Base-by-base conservation (phyloP, 2,888 invertebrate genomes). In the Cantharis rufa region DNA sequence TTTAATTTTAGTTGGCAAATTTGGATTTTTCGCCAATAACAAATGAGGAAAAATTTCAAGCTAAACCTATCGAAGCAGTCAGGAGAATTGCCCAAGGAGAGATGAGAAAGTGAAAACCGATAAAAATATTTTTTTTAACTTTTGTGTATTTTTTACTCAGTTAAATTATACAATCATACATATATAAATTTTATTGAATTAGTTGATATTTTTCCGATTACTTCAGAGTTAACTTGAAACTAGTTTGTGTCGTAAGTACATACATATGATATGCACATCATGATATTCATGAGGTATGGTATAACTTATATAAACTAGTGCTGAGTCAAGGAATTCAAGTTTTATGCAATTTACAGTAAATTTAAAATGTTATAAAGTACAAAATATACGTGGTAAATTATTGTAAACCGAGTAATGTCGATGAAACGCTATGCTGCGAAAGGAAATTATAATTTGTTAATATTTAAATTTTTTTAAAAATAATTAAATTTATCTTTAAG, bases 11-110 rank as follows among this genome's bases (percentile, higher is more conserved):
- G 86, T 80, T 88, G 13, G 80, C 82, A 9, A 87, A 87, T 82
- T 83, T 88, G 78, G 88, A 88, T 80, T 87, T 87, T 77, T 83
- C 84, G 5, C 86, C 87, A 1, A 83, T 88, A 15, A 80, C 86
- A 7, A 83, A 82, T 70, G 83, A 82, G 11, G 87, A 88, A 81
- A 85, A 84, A 73, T 74, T 81, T 16, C 82, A 83, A 15, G 86
- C 87, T 3, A 79, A 84, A 10, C 87, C 87, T 10, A 83, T 86
- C 3, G 86, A 86, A 69, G 82, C 81, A 1, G 74, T 82, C 1
- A 83, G 78, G 70, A 74, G 74, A 21, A 18, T 66, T 13, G 64
- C 64, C 2, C 21, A 66, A 21, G 18, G n/a, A 9, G 64, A 48
- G 13, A 48, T n/a, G n/a, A 48, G 7, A 48, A 48, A 48, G 7